phyloP scores from a whole-genome alignment of 2,888 invertebrate species.

The Automeris io region DNA sequence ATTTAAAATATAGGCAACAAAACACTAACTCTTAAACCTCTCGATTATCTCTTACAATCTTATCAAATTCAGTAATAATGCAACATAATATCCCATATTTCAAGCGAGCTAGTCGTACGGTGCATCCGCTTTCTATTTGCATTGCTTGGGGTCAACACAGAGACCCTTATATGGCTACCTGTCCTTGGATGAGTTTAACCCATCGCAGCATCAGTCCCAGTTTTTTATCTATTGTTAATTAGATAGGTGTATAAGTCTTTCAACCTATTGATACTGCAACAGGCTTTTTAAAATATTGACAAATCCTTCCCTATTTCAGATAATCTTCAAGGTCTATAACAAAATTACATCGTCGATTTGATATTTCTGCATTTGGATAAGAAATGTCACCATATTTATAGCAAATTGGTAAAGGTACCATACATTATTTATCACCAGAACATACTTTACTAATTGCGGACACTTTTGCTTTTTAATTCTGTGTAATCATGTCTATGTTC shows the following conservation, averaged over 20 bases:
- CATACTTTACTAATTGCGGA: too few species aligned
- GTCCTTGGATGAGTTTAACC: constrained; percentile 14
- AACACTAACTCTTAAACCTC: constrained; percentile 2
- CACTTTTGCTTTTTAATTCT: too few species aligned
- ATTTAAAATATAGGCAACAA: constrained; percentile 2
- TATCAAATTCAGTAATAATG: constrained; percentile 1
- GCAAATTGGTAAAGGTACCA: too few species aligned
- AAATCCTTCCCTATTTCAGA: too few species aligned
- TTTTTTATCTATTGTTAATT: constrained; percentile 1
- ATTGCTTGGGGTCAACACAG: constrained; percentile 29
- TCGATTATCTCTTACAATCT: constrained; percentile 6
- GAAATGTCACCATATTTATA: too few species aligned
- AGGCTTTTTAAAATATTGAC: background rate
- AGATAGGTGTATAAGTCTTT: background rate
- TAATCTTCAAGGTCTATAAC: too few species aligned
- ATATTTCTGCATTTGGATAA: too few species aligned
- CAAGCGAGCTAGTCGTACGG: constrained; percentile 5
- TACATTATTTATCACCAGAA: too few species aligned
- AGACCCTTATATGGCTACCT: constrained; percentile 35
- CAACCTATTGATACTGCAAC: background rate
- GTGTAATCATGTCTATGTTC: too few species aligned
- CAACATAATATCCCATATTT: constrained; percentile 10
- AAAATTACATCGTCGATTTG: too few species aligned
- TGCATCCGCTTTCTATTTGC: constrained; percentile 34
- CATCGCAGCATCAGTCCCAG: background rate